Conservation (phyloP, 2,797 vertebrate genomes). For the Loriculus beryllinus region DNA sequence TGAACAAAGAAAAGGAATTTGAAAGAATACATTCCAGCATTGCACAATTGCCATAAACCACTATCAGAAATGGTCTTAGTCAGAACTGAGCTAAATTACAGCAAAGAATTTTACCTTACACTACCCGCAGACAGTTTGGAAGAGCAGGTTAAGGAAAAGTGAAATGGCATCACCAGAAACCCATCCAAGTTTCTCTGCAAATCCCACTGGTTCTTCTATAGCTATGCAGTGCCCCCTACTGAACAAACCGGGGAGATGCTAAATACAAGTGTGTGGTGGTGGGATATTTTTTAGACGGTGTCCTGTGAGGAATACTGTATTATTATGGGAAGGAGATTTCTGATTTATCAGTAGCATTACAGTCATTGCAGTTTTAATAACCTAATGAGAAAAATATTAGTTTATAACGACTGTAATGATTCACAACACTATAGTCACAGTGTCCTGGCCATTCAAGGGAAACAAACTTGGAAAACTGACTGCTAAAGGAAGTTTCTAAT, state of each 20-base stretch:
- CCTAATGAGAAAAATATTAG: not conserved
- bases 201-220: not conserved
- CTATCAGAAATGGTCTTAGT: not conserved
- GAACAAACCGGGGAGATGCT: not conserved
- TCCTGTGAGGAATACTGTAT: not conserved
- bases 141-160: not conserved
- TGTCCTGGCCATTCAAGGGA: not conserved
- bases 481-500: not conserved
- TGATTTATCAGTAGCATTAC: not conserved
- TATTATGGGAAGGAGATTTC: not conserved
- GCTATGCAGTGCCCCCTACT: conserved; percentile 35
- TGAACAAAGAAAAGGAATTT: not conserved
- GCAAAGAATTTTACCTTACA: not conserved
- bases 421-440: not conserved
- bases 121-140: not conserved
- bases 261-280: not conserved
- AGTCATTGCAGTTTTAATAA: not conserved
- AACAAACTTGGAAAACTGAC: not conserved
- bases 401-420: not conserved
- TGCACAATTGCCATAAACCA: not conserved
- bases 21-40: not conserved
- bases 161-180: not conserved
- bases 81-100: not conserved
- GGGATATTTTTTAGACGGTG: not conserved
- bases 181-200: not conserved